These are phyloP conservation scores for Cryptoblepharus egeriae DNA, from an alignment of 2,797 vertebrate species.

Conservation along the genomic window DNA sequence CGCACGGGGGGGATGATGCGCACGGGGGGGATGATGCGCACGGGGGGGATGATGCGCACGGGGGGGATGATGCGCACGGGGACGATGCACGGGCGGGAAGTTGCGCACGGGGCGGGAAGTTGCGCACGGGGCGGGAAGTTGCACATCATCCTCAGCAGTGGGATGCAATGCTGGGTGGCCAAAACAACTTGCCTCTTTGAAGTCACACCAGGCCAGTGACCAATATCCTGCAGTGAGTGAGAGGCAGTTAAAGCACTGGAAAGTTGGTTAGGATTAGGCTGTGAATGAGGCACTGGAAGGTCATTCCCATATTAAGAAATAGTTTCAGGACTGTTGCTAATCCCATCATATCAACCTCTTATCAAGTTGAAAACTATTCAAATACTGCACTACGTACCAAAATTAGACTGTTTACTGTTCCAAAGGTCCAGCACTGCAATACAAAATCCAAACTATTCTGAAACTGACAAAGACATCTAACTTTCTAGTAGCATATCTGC, in stretches of 20 bases:
- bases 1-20: too few relatives aligned
- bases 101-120: too few relatives aligned
- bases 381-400: slow-evolving; percentile 12
- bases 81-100: too few relatives aligned
- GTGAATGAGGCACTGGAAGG: neutral
- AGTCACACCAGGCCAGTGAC: too few relatives aligned
- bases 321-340: neutral
- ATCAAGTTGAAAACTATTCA: slow-evolving; percentile 40
- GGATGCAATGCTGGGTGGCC: too few relatives aligned
- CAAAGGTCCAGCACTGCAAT: slow-evolving; percentile 43
- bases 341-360: slow-evolving; percentile 17
- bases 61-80: too few relatives aligned
- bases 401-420: slow-evolving; percentile 36
- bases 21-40: too few relatives aligned
- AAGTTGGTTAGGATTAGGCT: too few relatives aligned
- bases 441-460: slow-evolving; percentile 18
- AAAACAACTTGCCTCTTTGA: too few relatives aligned
- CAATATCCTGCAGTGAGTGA: neutral
- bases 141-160: neutral
- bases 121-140: too few relatives aligned
- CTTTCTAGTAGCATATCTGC: neutral
- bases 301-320: neutral
- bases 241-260: too few relatives aligned
- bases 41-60: too few relatives aligned
- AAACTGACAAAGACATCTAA: slow-evolving; percentile 7